Conservation (phyloP, 2,888 invertebrate species). For the Amorpha juglandis region DNA sequence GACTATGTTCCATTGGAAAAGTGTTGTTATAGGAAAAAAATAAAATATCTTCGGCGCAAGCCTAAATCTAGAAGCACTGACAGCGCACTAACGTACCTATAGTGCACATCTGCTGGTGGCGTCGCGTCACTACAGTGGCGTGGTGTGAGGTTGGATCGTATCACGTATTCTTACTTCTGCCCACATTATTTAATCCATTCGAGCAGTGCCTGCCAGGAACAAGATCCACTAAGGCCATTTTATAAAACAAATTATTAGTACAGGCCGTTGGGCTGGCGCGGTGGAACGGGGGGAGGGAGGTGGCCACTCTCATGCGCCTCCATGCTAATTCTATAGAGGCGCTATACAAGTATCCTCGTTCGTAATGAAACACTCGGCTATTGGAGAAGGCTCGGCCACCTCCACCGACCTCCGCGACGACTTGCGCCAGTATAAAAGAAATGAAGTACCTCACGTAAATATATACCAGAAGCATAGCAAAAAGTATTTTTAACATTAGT, state of each 20-base stretch:
- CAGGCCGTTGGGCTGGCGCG: neutral
- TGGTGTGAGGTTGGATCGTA: neutral
- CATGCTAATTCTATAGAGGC: neutral
- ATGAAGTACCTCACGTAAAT: too few species aligned
- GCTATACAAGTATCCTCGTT: conserved; percentile 7
- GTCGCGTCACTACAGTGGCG: neutral
- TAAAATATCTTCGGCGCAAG: too few species aligned
- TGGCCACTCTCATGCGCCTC: conserved; percentile 6
- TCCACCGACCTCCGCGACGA: neutral
- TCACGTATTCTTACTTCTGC: neutral
- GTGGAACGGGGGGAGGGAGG: neutral
- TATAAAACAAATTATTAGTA: neutral
- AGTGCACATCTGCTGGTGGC: neutral
- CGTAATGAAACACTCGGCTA: conserved; percentile 10
- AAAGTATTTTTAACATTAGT: too few species aligned
- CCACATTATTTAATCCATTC: neutral
- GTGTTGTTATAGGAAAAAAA: too few species aligned
- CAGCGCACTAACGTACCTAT: neutral
- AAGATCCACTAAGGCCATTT: neutral
- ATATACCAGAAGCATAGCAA: too few species aligned
- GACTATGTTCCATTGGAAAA: too few species aligned
- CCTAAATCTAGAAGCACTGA: too few species aligned
- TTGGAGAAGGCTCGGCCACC: neutral
- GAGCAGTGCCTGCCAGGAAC: neutral
- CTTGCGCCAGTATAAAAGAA: too few species aligned